Base-by-base conservation (phyloP, 2,797 vertebrate species). In the Lateolabrax maculatus region DNA sequence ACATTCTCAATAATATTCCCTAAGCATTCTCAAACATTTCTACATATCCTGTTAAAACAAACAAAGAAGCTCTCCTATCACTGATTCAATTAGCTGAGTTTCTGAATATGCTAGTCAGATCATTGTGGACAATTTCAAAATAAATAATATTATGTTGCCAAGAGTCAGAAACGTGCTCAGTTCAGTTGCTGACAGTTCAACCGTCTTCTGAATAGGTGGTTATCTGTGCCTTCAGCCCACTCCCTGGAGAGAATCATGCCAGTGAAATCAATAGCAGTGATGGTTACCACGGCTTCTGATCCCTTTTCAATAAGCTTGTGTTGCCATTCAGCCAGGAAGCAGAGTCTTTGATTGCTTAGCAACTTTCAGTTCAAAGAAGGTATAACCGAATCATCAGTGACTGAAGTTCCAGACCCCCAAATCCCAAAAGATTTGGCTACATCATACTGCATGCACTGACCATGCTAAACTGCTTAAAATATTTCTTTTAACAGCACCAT, bases 391-490 rank as follows among this genome's bases (percentile, higher is more conserved):
- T 77, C 34, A 77, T 64, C 41, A 36, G 44, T 62, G 60, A 89
- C 55, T 80, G 36, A 61, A 84, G 56, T 81, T 86, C 84, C 81
- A 89, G 85, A 84, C 31, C 55, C 31, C 7, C 31, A 29, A 87
- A 70, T 71, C 58, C 64, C 78, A 71, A 51, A 80, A 36, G 37
- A 46, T 68, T 58, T 79, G 71, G n/a, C 70, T 71, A 34, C 43
- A 27, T 75, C 29, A 12, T 46, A 19, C 18, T 53, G 75, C 71
- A 51, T 41, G 37, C 51, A 43, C 51, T 5, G 31, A 58, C 65
- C 41, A 49, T 83, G 88, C 64, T 88, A 82, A 88, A 90, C 72
- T 79, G 79, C 77, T 92, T 84, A 89, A 85, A 66, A 71, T 87
- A 65, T 87, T 90, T 89, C 61, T 66, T 82, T 81, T 71, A 79